Percentiles rank a stretch among this genome's conserved stretches.
phyloP scores from a whole-genome alignment of 2,797 vertebrate genomes.

The Botia almorhae region DNA sequence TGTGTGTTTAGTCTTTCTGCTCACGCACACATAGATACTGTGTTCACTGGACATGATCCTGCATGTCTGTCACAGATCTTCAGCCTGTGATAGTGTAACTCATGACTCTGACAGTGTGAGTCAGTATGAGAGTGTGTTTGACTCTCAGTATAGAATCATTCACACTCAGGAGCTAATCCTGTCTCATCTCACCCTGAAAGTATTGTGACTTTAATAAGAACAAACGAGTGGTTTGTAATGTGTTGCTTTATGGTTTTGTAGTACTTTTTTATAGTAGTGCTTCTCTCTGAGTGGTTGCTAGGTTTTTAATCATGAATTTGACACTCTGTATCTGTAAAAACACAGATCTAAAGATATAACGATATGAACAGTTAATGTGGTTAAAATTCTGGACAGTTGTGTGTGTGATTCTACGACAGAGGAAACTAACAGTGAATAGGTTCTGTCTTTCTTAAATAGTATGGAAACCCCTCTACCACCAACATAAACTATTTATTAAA shows the following conservation, averaged over 20 bases:
- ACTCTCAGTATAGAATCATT: neutral
- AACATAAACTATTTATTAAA: neutral
- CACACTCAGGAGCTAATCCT: neutral
- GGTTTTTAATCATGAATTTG: neutral
- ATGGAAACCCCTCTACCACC: neutral
- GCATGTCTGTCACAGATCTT: conserved; percentile 5
- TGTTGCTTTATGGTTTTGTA: too few relatives aligned
- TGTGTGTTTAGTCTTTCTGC: conserved; percentile 31
- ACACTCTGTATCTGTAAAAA: neutral
- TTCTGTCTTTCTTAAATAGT: neutral
- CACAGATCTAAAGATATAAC: neutral
- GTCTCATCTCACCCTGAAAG: neutral
- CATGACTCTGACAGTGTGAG: too few relatives aligned
- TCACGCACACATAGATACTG: neutral
- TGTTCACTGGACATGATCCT: conserved; percentile 30
- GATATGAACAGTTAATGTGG: neutral
- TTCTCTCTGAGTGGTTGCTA: too few relatives aligned
- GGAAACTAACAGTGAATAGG: neutral
- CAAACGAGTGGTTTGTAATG: neutral
- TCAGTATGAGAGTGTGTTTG: neutral
- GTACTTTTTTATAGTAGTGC: neutral
- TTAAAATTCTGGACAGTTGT: neutral
- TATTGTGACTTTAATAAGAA: neutral
- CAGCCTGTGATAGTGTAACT: neutral
- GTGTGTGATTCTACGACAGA: neutral